Conservation (phyloP, 2,888 invertebrate genomes). For the Stictocephala bisonia region DNA sequence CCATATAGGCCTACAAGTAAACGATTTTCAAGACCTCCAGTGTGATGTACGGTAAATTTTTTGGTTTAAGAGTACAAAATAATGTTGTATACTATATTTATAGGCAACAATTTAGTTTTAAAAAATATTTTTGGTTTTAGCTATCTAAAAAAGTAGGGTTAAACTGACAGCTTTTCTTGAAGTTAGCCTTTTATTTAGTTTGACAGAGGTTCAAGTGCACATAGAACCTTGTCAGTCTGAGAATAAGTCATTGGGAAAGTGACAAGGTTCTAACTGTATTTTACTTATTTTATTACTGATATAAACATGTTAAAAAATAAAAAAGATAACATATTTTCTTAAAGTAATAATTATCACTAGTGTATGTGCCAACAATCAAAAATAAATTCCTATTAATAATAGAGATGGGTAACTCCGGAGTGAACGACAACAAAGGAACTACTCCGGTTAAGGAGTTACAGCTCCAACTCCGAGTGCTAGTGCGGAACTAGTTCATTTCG, state of each 20-base stretch:
- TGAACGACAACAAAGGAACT: too few relatives aligned
- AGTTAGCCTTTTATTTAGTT: constrained; percentile 21
- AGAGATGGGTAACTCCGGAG: too few relatives aligned
- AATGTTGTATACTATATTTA: neutral
- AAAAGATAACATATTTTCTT: constrained; percentile 22
- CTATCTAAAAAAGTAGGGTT: neutral
- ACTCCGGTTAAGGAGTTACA: too few relatives aligned
- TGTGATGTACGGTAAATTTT: constrained; percentile 4
- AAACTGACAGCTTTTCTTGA: constrained; percentile 2
- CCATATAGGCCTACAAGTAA: constrained; percentile 13
- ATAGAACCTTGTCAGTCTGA: constrained; percentile 34
- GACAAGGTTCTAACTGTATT: constrained; percentile 45
- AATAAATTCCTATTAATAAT: constrained; percentile 21
- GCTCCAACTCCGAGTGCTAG: too few relatives aligned
- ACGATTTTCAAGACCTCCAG: neutral
- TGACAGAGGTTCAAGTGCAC: constrained; percentile 40
- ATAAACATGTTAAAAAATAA: constrained; percentile 21
- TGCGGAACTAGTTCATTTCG: too few relatives aligned
- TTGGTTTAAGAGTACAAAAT: neutral
- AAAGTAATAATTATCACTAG: constrained; percentile 18
- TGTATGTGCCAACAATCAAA: constrained; percentile 24
- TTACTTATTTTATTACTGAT: constrained; percentile 10
- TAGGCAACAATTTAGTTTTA: neutral
- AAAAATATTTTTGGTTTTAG: neutral
- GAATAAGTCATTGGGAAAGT: constrained; percentile 22